These are phyloP conservation scores for Oophaga sylvatica DNA, from an alignment of 2,797 vertebrate genomes.

Conservation along the genomic window DNA sequence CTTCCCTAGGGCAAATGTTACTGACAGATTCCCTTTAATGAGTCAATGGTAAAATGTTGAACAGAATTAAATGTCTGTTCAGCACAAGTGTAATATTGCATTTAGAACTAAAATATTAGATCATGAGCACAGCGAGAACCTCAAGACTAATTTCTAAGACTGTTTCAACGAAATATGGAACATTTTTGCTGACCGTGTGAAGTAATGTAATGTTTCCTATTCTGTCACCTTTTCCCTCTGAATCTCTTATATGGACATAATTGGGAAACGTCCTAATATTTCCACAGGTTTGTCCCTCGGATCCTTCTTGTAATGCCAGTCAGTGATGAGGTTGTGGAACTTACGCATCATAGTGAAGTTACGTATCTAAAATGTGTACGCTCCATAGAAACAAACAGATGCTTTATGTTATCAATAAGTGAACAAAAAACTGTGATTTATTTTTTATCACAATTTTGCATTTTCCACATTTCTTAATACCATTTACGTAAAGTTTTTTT, in stretches of 20 bases:
- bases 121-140: not conserved
- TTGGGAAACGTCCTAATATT: not conserved
- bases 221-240: not conserved
- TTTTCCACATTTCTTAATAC: too few relatives aligned
- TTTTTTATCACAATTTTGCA: too few relatives aligned
- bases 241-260: slow-evolving; percentile 8
- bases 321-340: slow-evolving; percentile 13
- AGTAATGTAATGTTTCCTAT: slow-evolving; percentile 18
- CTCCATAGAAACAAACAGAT: not conserved
- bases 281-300: not conserved
- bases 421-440: not conserved
- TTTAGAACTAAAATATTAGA: slow-evolving; percentile 1
- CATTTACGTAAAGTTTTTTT: too few relatives aligned
- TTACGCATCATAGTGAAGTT: not conserved
- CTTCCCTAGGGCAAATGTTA: too few relatives aligned
- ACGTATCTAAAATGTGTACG: not conserved
- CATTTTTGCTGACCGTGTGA: slow-evolving; percentile 25
- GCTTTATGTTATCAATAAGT: not conserved
- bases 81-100: not conserved
- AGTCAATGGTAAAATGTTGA: not conserved
- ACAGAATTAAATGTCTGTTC: not conserved
- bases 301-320: not conserved
- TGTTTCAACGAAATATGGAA: slow-evolving; percentile 16
- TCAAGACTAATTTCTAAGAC: not conserved
- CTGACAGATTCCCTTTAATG: not conserved